phyloP scores from a whole-genome alignment of 1,140 invertebrate species.

The Nixonia krombeini region DNA sequence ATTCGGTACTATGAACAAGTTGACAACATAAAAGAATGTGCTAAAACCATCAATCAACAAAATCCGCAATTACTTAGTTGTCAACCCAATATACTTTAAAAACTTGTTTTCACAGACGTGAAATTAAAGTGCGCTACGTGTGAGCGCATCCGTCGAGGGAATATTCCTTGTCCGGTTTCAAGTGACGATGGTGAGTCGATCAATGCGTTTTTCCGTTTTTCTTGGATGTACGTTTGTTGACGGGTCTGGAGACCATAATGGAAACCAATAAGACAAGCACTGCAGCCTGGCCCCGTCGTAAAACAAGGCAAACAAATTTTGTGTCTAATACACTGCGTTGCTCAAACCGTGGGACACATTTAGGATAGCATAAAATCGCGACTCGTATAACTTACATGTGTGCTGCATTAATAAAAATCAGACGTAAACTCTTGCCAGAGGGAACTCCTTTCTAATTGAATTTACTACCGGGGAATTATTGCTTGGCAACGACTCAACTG shows the following conservation, averaged over 20 bases:
- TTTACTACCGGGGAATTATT: too few relatives aligned
- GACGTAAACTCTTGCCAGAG: neutral
- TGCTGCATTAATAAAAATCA: constrained; percentile 8
- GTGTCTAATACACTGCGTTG: constrained; percentile 47
- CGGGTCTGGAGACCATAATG: constrained; percentile 46
- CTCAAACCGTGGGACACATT: constrained; percentile 39
- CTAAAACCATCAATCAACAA: too few relatives aligned
- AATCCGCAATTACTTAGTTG: too few relatives aligned
- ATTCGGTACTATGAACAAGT: too few relatives aligned
- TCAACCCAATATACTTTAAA: too few relatives aligned
- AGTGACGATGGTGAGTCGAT: neutral
- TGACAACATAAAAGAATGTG: too few relatives aligned
- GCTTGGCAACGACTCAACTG: too few relatives aligned
- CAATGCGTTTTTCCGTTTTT: constrained; percentile 13
- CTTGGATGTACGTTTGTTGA: constrained; percentile 25
- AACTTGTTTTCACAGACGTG: too few relatives aligned
- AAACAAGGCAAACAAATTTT: constrained; percentile 70
- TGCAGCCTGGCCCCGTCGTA: constrained; percentile 66
- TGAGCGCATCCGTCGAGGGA: too few relatives aligned
- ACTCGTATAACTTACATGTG: constrained; percentile 38
- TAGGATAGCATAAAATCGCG: constrained; percentile 47
- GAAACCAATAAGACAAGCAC: constrained; percentile 67
- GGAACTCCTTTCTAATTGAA: too few relatives aligned
- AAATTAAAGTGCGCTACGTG: too few relatives aligned
- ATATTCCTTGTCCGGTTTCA: too few relatives aligned